These are phyloP conservation scores for Vanacampus margaritifer DNA, from an alignment of 2,113 vertebrate species.

Conservation along the genomic window DNA sequence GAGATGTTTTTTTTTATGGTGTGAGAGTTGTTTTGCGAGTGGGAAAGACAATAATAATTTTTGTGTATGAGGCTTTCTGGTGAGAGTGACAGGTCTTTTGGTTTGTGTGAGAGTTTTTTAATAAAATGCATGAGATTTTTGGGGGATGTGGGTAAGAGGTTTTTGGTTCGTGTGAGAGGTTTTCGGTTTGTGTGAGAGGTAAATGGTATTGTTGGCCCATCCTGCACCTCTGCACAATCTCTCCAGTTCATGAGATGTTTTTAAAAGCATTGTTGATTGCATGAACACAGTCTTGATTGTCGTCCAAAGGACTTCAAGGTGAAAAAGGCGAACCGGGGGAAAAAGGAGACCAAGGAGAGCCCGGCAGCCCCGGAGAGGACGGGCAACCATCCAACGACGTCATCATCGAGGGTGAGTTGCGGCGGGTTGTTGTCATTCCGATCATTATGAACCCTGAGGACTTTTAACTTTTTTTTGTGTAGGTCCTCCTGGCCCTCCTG, in stretches of 20 bases:
- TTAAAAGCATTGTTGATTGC: neutral
- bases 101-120: too few species aligned
- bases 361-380: conserved; percentile 82
- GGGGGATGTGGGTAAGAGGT: too few species aligned
- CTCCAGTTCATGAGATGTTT: neutral
- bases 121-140: too few species aligned
- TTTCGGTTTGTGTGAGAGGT: too few species aligned
- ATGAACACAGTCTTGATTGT: neutral
- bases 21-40: too few species aligned
- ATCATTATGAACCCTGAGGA: neutral
- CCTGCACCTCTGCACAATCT: too few species aligned
- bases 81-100: too few species aligned
- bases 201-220: too few species aligned
- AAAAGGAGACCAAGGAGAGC: conserved; percentile 74
- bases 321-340: conserved; percentile 65
- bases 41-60: too few species aligned
- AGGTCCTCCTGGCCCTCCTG: conserved; percentile 69
- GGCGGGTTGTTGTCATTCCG: neutral
- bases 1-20: too few species aligned
- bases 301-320: conserved; percentile 52
- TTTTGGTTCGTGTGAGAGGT: too few species aligned
- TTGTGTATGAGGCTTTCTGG: too few species aligned
- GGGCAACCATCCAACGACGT: conserved; percentile 77
- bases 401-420: conserved; percentile 57
- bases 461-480: neutral